A percentile compares a stretch with the other conserved stretches of the same genome.
phyloP scores from a whole-genome alignment of 2,797 vertebrate genomes.

The Mallotus villosus region DNA sequence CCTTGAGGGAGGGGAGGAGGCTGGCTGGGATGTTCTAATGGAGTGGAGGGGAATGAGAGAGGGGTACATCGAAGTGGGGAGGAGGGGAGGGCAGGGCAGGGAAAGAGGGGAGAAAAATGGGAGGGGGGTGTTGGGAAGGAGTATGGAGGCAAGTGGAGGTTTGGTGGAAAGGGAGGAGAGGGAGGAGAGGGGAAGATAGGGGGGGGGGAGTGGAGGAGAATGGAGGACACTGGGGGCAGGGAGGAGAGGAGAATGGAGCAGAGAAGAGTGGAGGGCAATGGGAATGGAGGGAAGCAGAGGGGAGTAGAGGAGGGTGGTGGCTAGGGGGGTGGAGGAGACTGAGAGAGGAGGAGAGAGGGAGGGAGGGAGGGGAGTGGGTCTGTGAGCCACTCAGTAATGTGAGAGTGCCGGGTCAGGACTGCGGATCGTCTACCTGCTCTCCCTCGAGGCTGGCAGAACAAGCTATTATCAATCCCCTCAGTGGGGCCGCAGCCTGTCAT shows the following conservation, averaged over 20 bases:
- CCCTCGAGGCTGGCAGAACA: constrained; percentile 81
- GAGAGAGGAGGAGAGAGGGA: constrained; percentile 10
- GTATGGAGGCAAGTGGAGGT: neutral
- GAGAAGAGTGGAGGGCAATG: constrained; percentile 8
- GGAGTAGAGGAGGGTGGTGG: neutral
- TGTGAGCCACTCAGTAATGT: constrained; percentile 89
- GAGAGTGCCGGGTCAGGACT: constrained; percentile 92
- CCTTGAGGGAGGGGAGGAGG: neutral
- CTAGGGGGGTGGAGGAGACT: constrained; percentile 8
- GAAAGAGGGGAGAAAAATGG: constrained; percentile 22
- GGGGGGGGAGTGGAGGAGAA: constrained; percentile 13
- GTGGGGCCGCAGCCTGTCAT: constrained; percentile 87
- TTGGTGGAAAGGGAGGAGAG: no score
- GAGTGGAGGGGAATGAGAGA: neutral
- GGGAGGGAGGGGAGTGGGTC: constrained; percentile 20
- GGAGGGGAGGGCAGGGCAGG: constrained; percentile 29
- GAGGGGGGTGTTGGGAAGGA: neutral
- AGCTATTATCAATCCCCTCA: constrained; percentile 93
- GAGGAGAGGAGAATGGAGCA: constrained; percentile 83
- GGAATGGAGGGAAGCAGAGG: neutral
- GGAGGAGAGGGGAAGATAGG: neutral
- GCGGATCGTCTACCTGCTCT: constrained; percentile 92
- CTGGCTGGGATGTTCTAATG: neutral
- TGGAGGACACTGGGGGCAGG: constrained; percentile 78
- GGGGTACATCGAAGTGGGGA: constrained; percentile 7